These are phyloP conservation scores for Parauchenoglanis punctatus DNA, from an alignment of 2,797 vertebrate species.

Conservation along the genomic window DNA sequence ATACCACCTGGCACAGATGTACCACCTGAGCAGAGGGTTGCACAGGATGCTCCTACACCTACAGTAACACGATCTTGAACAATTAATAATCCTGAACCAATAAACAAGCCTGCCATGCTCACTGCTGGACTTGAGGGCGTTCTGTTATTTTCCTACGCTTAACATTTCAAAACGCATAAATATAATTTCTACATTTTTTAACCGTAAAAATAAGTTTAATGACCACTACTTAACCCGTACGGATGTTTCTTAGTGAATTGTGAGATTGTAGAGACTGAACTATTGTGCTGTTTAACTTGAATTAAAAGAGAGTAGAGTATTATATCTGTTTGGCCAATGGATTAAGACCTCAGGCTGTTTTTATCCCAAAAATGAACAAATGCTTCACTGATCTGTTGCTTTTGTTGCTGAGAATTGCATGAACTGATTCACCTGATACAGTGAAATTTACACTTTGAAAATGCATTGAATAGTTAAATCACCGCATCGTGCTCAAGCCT, in stretches of 20 bases:
- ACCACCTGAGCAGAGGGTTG: constrained; percentile 60
- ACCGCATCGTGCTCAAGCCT: background rate
- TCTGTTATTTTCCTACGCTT: background rate
- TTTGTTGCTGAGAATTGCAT: background rate
- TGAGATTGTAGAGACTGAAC: constrained; percentile 66
- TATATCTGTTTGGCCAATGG: constrained; percentile 39
- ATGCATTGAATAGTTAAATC: background rate
- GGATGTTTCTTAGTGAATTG: constrained; percentile 63
- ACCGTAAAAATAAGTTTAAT: background rate
- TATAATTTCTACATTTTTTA: background rate
- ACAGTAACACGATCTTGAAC: constrained; percentile 65
- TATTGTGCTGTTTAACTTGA: constrained; percentile 77
- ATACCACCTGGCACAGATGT: constrained; percentile 49
- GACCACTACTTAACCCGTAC: constrained; percentile 58
- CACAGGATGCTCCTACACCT: constrained; percentile 66
- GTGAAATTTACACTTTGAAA: background rate
- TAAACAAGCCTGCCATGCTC: background rate
- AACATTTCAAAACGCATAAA: constrained; percentile 12
- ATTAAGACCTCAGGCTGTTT: constrained; percentile 24
- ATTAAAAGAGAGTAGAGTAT: constrained; percentile 56
- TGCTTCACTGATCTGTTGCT: background rate
- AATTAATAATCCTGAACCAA: constrained; percentile 15
- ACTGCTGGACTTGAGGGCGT: constrained; percentile 9
- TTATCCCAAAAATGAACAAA: constrained; percentile 22
- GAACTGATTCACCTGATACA: background rate